These are phyloP conservation scores for Lasius platythorax DNA, from an alignment of 2,888 invertebrate species.

Conservation along the genomic window DNA sequence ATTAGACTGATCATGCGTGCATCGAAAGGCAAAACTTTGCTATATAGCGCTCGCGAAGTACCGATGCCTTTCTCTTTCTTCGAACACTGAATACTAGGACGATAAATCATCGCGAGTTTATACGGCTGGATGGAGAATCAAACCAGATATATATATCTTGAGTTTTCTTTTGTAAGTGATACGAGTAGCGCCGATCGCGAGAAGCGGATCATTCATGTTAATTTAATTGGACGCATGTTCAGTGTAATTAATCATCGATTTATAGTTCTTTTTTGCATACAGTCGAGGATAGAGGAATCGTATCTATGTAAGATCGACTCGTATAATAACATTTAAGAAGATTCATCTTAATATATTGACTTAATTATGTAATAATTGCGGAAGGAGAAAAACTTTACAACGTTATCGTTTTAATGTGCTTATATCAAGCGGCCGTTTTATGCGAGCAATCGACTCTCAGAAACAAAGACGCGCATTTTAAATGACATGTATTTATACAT, in stretches of 20 bases:
- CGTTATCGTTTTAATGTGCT: not conserved
- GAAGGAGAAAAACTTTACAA: not conserved
- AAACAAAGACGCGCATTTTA: not conserved
- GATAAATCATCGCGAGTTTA: constrained; percentile 75
- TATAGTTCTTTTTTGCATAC: constrained; percentile 56
- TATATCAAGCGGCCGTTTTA: not conserved
- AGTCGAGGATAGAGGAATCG: constrained; percentile 19
- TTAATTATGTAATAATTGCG: not conserved
- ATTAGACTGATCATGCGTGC: constrained; percentile 71
- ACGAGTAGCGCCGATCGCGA: constrained; percentile 56
- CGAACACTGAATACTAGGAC: constrained; percentile 58
- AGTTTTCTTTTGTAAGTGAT: constrained; percentile 61
- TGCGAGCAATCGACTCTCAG: not conserved
- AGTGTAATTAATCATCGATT: constrained; percentile 69
- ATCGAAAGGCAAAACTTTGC: constrained; percentile 33
- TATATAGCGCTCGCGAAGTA: constrained; percentile 33
- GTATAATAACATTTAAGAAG: not conserved
- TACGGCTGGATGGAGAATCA: constrained; percentile 65
- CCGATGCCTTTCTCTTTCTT: constrained; percentile 45
- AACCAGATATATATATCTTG: constrained; percentile 63
- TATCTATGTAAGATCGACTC: constrained; percentile 37
- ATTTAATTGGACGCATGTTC: constrained; percentile 72
- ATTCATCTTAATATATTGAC: not conserved
- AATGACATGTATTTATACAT: not conserved
- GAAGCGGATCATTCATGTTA: constrained; percentile 66